Conservation (phyloP, 2,888 invertebrate species). For the Elmis aenea region DNA sequence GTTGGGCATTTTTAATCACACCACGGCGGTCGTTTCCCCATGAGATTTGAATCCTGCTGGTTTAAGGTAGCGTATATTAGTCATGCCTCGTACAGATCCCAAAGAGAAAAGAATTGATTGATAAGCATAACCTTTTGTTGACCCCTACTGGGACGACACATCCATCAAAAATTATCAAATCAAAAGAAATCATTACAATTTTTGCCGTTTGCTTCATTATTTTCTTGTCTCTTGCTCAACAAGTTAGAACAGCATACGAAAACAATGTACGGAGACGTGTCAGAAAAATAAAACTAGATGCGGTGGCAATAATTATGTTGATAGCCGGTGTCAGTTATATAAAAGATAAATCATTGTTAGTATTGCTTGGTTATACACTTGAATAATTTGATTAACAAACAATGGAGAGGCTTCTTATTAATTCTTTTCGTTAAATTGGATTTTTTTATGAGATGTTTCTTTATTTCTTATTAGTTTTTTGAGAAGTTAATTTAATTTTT, state of each 20-base stretch:
- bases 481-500: no score
- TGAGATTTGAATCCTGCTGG: slow-evolving; percentile 10
- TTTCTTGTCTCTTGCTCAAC: no score
- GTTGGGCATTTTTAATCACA: not conserved
- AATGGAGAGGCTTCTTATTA: no score
- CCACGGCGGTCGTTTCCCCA: not conserved
- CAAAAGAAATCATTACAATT: slow-evolving; percentile 11
- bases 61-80: slow-evolving; percentile 18
- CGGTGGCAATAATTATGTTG: slow-evolving; percentile 12
- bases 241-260: not conserved
- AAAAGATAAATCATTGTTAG: slow-evolving; percentile 19
- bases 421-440: no score
- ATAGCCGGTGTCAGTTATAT: slow-evolving; percentile 14
- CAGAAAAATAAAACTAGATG: not conserved
- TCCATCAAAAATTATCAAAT: slow-evolving; percentile 25
- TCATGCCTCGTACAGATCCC: slow-evolving; percentile 10
- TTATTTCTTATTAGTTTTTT: no score
- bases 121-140: slow-evolving; percentile 19
- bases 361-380: slow-evolving; percentile 13
- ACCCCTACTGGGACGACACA: slow-evolving; percentile 18
- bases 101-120: slow-evolving; percentile 23
- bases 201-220: not conserved
- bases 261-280: not conserved
- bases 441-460: no score
- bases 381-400: slow-evolving; percentile 16